phyloP scores from a whole-genome alignment of 2,797 vertebrate species.

The Centroberyx gerrardi region DNA sequence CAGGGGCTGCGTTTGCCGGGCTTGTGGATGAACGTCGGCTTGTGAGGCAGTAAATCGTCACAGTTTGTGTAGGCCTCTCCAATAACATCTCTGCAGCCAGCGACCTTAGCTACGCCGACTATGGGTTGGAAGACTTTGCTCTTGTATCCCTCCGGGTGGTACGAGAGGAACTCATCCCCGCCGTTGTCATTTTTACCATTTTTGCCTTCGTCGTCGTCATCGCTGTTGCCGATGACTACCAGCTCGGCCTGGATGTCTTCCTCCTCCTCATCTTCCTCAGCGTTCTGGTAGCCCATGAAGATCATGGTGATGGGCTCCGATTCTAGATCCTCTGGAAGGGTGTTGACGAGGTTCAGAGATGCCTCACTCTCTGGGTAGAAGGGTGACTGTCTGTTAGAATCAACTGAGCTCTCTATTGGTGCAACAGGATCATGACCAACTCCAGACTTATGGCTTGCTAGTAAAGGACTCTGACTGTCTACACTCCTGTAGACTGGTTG shows the following conservation, averaged over 20 bases:
- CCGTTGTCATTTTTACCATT: slow-evolving; percentile 33
- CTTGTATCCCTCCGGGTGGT: slow-evolving; percentile 87
- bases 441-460: slow-evolving; percentile 29
- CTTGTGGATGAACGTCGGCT: slow-evolving; percentile 81
- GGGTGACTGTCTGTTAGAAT: slow-evolving; percentile 34
- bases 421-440: slow-evolving; percentile 18
- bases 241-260: slow-evolving; percentile 91
- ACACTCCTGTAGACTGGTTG: slow-evolving; percentile 42
- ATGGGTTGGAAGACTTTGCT: slow-evolving; percentile 89
- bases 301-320: slow-evolving; percentile 93
- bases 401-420: neutral
- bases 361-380: slow-evolving; percentile 75
- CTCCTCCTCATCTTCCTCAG: slow-evolving; percentile 86
- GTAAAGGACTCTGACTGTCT: slow-evolving; percentile 59
- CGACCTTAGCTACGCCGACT: slow-evolving; percentile 72
- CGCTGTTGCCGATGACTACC: slow-evolving; percentile 88
- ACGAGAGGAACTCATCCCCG: slow-evolving; percentile 78
- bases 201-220: slow-evolving; percentile 58
- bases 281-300: slow-evolving; percentile 95
- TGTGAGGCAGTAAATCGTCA: slow-evolving; percentile 85
- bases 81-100: slow-evolving; percentile 58
- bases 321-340: slow-evolving; percentile 81
- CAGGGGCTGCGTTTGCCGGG: slow-evolving; percentile 56
- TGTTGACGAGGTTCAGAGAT: slow-evolving; percentile 77
- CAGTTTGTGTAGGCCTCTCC: slow-evolving; percentile 77